Percentiles rank a stretch among this genome's conserved stretches.
These are phyloP conservation scores for Leptinotarsa rubiginosa DNA, from an alignment of 2,888 invertebrate genomes.

Conservation along the genomic window DNA sequence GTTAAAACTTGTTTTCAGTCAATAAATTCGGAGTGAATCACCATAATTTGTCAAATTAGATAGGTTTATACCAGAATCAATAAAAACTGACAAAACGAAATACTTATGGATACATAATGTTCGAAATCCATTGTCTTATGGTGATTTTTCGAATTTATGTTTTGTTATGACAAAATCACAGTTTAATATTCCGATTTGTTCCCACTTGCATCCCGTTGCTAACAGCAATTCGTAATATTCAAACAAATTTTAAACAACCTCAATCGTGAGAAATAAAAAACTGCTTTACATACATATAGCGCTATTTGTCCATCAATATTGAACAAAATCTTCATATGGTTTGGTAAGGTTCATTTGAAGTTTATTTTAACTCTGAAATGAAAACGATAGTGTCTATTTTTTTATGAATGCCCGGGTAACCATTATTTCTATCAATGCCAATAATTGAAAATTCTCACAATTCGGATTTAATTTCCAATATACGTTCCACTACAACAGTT, in stretches of 20 bases:
- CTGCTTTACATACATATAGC: not conserved
- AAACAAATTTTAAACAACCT: not conserved
- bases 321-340: no score
- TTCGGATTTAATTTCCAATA: no score
- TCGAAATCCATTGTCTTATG: not conserved
- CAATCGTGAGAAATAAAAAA: not conserved
- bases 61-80: not conserved
- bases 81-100: not conserved
- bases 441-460: no score
- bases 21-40: not conserved
- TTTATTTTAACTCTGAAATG: no score
- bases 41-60: slow-evolving; percentile 5
- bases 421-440: no score
- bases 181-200: not conserved
- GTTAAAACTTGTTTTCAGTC: not conserved
- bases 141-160: not conserved
- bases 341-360: no score
- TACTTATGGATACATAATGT: not conserved
- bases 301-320: not conserved
- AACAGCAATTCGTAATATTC: not conserved
- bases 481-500: no score
- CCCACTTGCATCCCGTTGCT: not conserved
- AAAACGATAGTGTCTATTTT: no score
- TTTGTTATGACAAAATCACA: not conserved
- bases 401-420: no score